Conservation (phyloP, 2,113 vertebrate genomes). For the Puntigrus tetrazona region DNA sequence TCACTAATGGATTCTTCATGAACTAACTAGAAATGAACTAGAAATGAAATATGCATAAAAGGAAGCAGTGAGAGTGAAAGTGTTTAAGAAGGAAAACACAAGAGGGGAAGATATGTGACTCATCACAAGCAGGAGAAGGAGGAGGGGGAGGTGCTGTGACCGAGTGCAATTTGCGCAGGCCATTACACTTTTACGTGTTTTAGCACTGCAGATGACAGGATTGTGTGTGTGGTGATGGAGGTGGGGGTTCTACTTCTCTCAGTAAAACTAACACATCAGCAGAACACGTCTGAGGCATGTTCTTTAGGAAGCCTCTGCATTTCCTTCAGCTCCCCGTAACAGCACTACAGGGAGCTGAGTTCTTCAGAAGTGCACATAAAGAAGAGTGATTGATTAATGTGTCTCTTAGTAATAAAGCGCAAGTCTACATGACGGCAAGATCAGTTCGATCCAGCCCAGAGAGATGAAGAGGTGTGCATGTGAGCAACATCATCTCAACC, state of each 20-base stretch:
- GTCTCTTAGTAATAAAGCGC: constrained; percentile 7
- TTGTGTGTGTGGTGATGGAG: neutral
- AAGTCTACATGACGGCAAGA: neutral
- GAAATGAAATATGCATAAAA: constrained; percentile 7
- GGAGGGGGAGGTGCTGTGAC: constrained; percentile 8
- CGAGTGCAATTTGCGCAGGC: constrained; percentile 59
- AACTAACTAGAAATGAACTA: constrained; percentile 24
- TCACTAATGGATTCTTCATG: neutral
- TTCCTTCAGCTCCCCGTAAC: neutral
- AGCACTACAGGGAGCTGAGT: neutral
- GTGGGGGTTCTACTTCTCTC: constrained; percentile 20
- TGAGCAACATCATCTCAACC: neutral
- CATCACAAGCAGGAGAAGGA: neutral
- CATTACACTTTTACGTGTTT: constrained; percentile 63
- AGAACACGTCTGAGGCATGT: neutral
- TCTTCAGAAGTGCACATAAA: neutral
- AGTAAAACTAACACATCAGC: constrained; percentile 36
- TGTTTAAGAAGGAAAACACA: constrained; percentile 54
- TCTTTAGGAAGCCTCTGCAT: neutral
- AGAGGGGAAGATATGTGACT: constrained; percentile 54
- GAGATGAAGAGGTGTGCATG: neutral
- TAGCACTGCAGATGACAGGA: constrained; percentile 60
- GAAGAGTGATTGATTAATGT: neutral
- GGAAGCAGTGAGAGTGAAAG: constrained; percentile 17
- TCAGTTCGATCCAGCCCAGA: neutral